phyloP scores from a whole-genome alignment of 2,797 vertebrate genomes.

The Sebastes matsubarae region DNA sequence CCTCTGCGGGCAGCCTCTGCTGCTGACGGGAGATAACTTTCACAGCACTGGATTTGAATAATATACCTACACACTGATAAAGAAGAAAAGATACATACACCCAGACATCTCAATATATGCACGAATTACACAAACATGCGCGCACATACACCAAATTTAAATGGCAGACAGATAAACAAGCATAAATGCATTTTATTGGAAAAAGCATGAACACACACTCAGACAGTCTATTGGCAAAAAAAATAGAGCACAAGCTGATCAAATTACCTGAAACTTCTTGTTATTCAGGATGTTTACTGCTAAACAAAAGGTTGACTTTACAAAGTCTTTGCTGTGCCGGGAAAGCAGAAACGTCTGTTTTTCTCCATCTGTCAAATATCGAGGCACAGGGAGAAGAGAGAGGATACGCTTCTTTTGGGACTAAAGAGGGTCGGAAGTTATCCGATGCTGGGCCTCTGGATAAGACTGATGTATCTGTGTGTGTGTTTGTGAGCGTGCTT shows the following conservation, averaged over 20 bases:
- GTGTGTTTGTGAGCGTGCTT: neutral
- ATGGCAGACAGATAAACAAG: slow-evolving; percentile 22
- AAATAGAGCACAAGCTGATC: slow-evolving; percentile 31
- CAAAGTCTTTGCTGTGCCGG: slow-evolving; percentile 62
- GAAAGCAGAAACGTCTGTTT: slow-evolving; percentile 41
- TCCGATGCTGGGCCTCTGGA: slow-evolving; percentile 23
- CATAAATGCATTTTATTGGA: neutral
- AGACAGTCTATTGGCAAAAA: neutral
- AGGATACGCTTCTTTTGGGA: slow-evolving; percentile 47
- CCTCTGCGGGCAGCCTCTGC: slow-evolving; percentile 12
- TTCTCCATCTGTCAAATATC: slow-evolving; percentile 51
- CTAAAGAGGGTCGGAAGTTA: slow-evolving; percentile 44
- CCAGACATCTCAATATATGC: neutral
- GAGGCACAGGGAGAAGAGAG: slow-evolving; percentile 30
- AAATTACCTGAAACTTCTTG: slow-evolving; percentile 57
- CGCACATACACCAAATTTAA: neutral
- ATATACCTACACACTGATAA: neutral
- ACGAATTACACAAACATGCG: neutral
- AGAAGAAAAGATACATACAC: neutral
- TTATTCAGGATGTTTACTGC: slow-evolving; percentile 54
- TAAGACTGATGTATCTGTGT: slow-evolving; percentile 6
- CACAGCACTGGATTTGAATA: slow-evolving; percentile 22
- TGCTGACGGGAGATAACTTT: slow-evolving; percentile 39
- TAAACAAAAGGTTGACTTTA: slow-evolving; percentile 67
- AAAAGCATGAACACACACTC: neutral